phyloP scores from a whole-genome alignment of 2,113 vertebrate species.

The Callospermophilus lateralis region DNA sequence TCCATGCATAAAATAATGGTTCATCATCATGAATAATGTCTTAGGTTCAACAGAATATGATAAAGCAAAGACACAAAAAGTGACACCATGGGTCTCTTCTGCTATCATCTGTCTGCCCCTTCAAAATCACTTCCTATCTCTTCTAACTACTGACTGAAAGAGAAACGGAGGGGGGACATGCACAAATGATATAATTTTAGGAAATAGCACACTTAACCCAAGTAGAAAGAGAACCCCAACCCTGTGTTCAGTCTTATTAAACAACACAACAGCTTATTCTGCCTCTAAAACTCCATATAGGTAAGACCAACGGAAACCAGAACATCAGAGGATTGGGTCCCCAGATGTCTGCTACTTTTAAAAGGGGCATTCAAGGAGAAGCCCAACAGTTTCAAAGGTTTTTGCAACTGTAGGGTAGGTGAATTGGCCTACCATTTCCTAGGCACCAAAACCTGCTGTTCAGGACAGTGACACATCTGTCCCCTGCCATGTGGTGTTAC shows the following conservation, averaged over 20 bases:
- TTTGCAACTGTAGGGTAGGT: background rate
- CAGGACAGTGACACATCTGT: background rate
- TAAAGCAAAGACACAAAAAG: background rate
- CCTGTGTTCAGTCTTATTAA: background rate
- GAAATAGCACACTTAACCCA: background rate
- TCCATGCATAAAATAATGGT: background rate
- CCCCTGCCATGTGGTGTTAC: constrained; percentile 67
- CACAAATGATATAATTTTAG: background rate
- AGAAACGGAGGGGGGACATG: background rate
- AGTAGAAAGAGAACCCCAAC: background rate
- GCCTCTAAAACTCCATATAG: background rate
- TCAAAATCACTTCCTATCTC: background rate
- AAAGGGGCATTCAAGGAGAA: background rate
- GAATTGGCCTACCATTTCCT: background rate
- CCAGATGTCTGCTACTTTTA: background rate
- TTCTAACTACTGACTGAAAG: background rate
- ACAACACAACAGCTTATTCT: background rate
- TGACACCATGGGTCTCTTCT: background rate
- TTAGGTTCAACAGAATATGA: background rate
- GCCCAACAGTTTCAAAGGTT: background rate
- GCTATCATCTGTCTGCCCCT: background rate
- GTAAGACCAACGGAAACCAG: background rate
- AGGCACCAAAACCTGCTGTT: constrained; percentile 17
- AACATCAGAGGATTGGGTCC: background rate
- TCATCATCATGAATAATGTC: background rate